A percentile compares a stretch with the other conserved stretches of the same genome.
phyloP scores from a whole-genome alignment of 2,888 invertebrate genomes.

The Leptarthrus brevirostris region DNA sequence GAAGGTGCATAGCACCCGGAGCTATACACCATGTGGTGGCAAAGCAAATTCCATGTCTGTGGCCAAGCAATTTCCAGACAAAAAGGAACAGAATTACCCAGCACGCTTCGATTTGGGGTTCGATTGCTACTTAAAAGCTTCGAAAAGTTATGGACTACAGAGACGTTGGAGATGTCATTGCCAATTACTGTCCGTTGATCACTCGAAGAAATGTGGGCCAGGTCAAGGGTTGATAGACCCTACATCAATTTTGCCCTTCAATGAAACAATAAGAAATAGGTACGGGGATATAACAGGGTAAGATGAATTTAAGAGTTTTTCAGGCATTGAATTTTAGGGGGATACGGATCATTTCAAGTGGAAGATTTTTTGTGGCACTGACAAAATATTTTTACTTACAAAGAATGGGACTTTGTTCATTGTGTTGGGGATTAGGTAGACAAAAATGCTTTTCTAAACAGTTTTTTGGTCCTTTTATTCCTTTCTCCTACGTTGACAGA shows the following conservation, averaged over 20 bases:
- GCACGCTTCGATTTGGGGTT: neutral
- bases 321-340: constrained; percentile 1
- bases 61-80: constrained; percentile 3
- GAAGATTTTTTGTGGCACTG: constrained; percentile 35
- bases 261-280: constrained; percentile 43
- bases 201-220: constrained; percentile 43
- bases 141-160: neutral
- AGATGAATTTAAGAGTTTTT: neutral
- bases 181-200: constrained; percentile 42
- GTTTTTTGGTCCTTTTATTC: too few species aligned
- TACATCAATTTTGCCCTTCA: constrained; percentile 30
- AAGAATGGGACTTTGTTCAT: too few species aligned
- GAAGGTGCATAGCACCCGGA: constrained; percentile 5
- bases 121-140: constrained; percentile 37
- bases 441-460: too few species aligned
- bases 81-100: neutral
- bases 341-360: constrained; percentile 24
- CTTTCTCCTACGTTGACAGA: too few species aligned
- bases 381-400: constrained; percentile 28
- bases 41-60: constrained; percentile 8
- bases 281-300: neutral
- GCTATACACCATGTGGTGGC: constrained; percentile 11
- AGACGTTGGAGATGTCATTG: constrained; percentile 29
- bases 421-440: too few species aligned
- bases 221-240: constrained; percentile 48